A percentile compares a stretch with the other conserved stretches of the same genome.
phyloP scores from a whole-genome alignment of 2,797 vertebrate species.

The Darevskia nairensis region DNA sequence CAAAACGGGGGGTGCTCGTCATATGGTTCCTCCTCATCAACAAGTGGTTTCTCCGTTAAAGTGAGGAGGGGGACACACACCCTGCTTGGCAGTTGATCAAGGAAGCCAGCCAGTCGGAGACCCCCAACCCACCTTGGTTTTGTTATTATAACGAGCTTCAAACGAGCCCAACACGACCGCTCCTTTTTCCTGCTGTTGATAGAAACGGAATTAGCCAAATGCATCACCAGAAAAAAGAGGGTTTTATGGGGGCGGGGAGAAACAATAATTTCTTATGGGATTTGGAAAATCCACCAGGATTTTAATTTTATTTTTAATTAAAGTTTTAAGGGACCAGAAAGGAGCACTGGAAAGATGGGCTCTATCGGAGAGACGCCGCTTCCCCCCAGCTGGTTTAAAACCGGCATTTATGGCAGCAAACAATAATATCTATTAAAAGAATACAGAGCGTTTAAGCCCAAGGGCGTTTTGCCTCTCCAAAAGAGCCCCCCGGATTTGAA shows the following conservation, averaged over 20 bases:
- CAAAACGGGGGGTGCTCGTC: background rate
- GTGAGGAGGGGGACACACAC: too few species aligned
- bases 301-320: background rate
- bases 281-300: background rate
- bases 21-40: too few species aligned
- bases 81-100: background rate
- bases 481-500: background rate
- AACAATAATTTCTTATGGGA: background rate
- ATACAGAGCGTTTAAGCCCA: background rate
- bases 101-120: background rate
- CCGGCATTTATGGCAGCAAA: background rate
- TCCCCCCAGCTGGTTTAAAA: background rate
- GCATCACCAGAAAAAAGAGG: background rate
- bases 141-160: too few species aligned
- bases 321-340: background rate
- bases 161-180: too few species aligned
- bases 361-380: background rate
- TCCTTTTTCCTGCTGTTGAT: too few species aligned
- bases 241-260: background rate
- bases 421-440: too few species aligned
- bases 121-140: too few species aligned
- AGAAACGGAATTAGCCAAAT: background rate
- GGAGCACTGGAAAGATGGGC: background rate
- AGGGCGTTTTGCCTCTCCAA: background rate
- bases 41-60: background rate